Base-by-base conservation (phyloP, 2,113 vertebrate genomes). In the Okapia johnstoni region DNA sequence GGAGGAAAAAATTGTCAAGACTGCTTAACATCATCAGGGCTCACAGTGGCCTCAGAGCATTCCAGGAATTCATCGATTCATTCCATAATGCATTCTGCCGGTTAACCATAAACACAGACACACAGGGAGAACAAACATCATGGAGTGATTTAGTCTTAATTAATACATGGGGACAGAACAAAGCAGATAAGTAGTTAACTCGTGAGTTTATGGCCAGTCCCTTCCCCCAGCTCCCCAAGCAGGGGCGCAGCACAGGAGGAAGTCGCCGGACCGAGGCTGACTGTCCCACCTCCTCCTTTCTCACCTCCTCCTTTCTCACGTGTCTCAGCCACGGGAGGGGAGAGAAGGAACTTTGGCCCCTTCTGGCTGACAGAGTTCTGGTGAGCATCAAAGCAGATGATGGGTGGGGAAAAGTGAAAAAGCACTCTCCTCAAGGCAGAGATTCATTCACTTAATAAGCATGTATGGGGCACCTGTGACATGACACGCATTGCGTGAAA, bases 1-100 rank as follows among this genome's bases (percentile, higher is more conserved):
- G 50, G 46, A 90, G 81, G 95, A 79, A 90, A 83, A 70, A 46
- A 48, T 0, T 96, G 94, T 94, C 97, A 80, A 50, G 73, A 43
- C 30, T 10, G 57, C 58, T 95, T 77, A 93, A 25, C 61, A 43
- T 94, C 90, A 95, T 3, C 12, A 10, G 81, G 36, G 85, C 46
- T 36, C 85, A 84, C 21, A 46, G 0, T 7, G 50, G 79, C 84
- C 88, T 76, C 88, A 14, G 40, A 70, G 52, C 25, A 55, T 87
- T 90, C 63, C 90, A 90, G 87, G 80, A 93, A 95, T 73, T 48
- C 70, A 90, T 0, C 23, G 73, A 77, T 83, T 85, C 70, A 48
- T 54, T 58, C 89, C 81, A 21, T 36, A 70, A 92, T 40, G 57
- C 91, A 80, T 91, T 61, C 88, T 2, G 1, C 90, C 1, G 8